Percentiles rank a stretch among this genome's conserved stretches.
Evolutionary conservation across 2,888 invertebrate species (phyloP).

Genomic region (Pyrrhia umbra): DNA sequence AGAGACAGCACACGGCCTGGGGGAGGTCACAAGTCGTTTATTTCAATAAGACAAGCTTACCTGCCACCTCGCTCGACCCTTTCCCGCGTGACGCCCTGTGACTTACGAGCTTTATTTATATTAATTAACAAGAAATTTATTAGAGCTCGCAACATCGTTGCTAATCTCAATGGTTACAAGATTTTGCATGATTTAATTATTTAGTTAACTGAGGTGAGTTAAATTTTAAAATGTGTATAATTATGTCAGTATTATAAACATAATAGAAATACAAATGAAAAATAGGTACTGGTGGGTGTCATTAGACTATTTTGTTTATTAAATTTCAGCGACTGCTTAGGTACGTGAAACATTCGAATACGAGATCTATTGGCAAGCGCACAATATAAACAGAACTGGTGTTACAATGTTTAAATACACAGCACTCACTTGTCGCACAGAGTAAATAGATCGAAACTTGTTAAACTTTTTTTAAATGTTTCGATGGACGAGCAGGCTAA

Average conservation of each 20-base stretch:
- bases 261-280: too few species aligned
- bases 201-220: neutral
- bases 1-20: conserved; percentile 53
- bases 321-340: too few species aligned
- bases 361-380: neutral
- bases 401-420: conserved; percentile 12
- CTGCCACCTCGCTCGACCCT: conserved; percentile 70
- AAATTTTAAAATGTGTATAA: neutral
- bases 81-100: conserved; percentile 65
- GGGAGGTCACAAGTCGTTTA: conserved; percentile 76
- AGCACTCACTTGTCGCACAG: conserved; percentile 15
- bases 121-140: conserved; percentile 72
- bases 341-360: too few species aligned
- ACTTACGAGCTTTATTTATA: conserved; percentile 77
- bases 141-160: conserved; percentile 32
- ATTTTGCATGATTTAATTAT: conserved; percentile 23
- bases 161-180: conserved; percentile 17
- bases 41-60: conserved; percentile 78
- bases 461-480: conserved; percentile 58
- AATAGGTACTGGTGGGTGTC: too few species aligned
- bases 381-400: conserved; percentile 1
- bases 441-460: conserved; percentile 52
- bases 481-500: conserved; percentile 47
- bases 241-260: too few species aligned
- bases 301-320: too few species aligned